A percentile compares a stretch with the other conserved stretches of the same genome.
phyloP scores from a whole-genome alignment of 2,888 invertebrate species.

The Andrena dorsata region DNA sequence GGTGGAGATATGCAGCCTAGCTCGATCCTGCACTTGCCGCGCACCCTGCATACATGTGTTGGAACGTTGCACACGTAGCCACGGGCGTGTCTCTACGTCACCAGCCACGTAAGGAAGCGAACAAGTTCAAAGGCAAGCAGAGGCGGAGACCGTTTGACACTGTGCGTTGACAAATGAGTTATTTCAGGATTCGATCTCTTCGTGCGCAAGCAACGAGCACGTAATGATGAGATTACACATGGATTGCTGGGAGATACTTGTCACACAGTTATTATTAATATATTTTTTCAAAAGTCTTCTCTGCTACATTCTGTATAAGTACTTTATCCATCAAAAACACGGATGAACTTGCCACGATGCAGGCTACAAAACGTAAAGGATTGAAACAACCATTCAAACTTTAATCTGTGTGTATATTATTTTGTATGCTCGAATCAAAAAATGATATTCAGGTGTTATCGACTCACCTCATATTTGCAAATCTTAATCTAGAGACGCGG shows the following conservation, averaged over 20 bases:
- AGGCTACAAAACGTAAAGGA: too few species aligned
- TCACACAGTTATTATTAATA: not conserved
- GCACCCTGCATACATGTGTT: conserved; percentile 40
- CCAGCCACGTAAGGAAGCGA: conserved; percentile 28
- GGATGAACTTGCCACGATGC: too few species aligned
- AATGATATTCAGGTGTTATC: too few species aligned
- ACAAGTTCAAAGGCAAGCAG: conserved; percentile 16
- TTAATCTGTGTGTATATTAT: too few species aligned
- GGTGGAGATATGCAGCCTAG: conserved; percentile 70
- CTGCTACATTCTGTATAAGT: too few species aligned
- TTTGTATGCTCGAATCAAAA: too few species aligned
- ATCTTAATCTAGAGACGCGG: too few species aligned
- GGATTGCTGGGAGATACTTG: not conserved
- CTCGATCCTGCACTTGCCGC: conserved; percentile 63
- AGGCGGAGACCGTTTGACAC: conserved; percentile 2
- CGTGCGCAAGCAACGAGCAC: not conserved
- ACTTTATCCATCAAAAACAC: too few species aligned
- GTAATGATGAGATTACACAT: too few species aligned
- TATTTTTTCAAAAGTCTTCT: too few species aligned
- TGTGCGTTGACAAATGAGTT: not conserved
- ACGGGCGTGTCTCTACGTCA: conserved; percentile 6
- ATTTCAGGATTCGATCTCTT: not conserved
- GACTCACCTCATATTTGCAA: too few species aligned
- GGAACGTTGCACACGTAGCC: conserved; percentile 43
- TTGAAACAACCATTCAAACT: too few species aligned